Evolutionary conservation across 2,888 invertebrate species (phyloP).

Genomic region (Aphodius granarius): DNA sequence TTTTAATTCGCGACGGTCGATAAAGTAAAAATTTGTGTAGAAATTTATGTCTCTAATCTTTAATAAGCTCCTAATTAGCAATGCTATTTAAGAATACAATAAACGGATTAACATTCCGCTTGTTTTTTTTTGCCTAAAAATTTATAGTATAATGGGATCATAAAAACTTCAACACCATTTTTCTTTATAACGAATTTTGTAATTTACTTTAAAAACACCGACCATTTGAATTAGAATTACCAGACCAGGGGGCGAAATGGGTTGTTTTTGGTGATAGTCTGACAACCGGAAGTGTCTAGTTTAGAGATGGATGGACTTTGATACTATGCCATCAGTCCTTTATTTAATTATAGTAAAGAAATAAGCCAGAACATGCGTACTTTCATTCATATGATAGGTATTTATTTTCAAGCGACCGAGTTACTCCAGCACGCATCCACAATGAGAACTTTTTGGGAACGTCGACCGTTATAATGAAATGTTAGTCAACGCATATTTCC

Average conservation of each 20-base stretch:
- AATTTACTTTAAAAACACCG: too few relatives aligned
- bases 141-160: too few relatives aligned
- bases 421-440: background rate
- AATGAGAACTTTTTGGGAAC: background rate
- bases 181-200: too few relatives aligned
- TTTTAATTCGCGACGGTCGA: conserved; percentile 5
- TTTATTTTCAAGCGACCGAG: background rate
- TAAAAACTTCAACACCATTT: too few relatives aligned
- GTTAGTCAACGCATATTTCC: background rate
- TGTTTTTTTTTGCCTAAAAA: background rate
- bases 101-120: background rate
- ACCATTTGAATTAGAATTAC: too few relatives aligned
- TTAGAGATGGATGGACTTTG: too few relatives aligned
- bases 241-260: too few relatives aligned
- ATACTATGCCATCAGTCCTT: too few relatives aligned
- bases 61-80: background rate
- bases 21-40: conserved; percentile 1
- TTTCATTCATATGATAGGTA: background rate
- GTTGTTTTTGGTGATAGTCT: too few relatives aligned
- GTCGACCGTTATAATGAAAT: background rate
- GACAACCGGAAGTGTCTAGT: too few relatives aligned
- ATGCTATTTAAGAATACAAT: background rate
- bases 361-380: background rate
- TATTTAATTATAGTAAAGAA: too few relatives aligned
- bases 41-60: background rate